These are phyloP conservation scores for Sussaba pulchella DNA, from an alignment of 2,888 invertebrate genomes.

Conservation along the genomic window DNA sequence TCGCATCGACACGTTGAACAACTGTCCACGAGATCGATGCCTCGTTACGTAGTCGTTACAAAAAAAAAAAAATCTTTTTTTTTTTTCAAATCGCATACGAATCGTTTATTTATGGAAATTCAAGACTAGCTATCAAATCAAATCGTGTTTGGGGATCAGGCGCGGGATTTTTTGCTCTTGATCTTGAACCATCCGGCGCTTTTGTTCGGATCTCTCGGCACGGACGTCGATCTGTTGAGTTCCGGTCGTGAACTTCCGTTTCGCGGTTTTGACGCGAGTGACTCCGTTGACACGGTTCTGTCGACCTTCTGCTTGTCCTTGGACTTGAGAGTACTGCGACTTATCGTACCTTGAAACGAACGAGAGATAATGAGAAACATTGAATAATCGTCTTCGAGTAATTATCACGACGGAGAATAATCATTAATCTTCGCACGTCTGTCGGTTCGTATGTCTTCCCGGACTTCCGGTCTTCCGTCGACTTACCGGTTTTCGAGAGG, in stretches of 20 bases:
- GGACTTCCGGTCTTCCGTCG: constrained; percentile 27
- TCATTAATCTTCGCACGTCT: constrained; percentile 16
- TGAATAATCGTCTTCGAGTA: constrained; percentile 15
- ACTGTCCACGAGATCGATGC: background rate
- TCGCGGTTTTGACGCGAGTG: constrained; percentile 85
- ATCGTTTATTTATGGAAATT: constrained; percentile 81
- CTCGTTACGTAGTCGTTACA: constrained; percentile 33
- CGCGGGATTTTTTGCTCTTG: constrained; percentile 85
- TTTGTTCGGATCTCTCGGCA: constrained; percentile 90
- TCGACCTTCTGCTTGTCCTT: constrained; percentile 83
- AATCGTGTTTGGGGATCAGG: constrained; percentile 77
- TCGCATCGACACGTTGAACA: constrained; percentile 27
- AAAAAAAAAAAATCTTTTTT: constrained; percentile 23
- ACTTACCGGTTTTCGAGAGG: constrained; percentile 80
- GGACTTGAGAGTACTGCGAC: constrained; percentile 82
- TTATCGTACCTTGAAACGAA: constrained; percentile 78
- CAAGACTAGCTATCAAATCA: constrained; percentile 84
- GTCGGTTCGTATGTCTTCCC: too few species aligned
- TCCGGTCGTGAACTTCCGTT: constrained; percentile 82
- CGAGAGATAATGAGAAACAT: constrained; percentile 8
- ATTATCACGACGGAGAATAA: constrained; percentile 24
- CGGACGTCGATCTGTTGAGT: constrained; percentile 88
- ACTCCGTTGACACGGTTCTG: constrained; percentile 87
- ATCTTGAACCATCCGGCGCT: constrained; percentile 91
- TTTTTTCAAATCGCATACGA: constrained; percentile 48